A percentile compares a stretch with the other conserved stretches of the same genome.
phyloP scores from a whole-genome alignment of 2,888 invertebrate species.

The Cylindroiulus punctatus region DNA sequence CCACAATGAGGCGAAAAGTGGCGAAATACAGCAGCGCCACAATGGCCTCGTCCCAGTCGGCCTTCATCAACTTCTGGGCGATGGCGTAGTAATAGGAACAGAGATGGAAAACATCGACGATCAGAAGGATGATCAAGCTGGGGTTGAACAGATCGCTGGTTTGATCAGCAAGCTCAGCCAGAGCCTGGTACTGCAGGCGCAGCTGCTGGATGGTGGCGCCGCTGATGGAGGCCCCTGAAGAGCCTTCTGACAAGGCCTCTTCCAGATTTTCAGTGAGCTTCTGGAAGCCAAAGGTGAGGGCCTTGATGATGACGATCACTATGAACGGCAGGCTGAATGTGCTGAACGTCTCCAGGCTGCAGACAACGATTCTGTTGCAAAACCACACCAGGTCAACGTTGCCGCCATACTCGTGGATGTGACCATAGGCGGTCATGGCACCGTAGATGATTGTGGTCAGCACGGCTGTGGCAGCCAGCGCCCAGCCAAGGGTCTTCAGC shows the following conservation, averaged over 20 bases:
- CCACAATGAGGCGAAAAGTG: not conserved
- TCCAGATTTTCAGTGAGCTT: not conserved
- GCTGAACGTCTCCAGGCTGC: not conserved
- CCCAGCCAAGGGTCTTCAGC: not conserved
- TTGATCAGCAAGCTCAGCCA: constrained; percentile 11
- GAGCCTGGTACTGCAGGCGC: not conserved
- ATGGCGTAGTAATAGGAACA: constrained; percentile 27
- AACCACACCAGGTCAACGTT: not conserved
- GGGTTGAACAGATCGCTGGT: constrained; percentile 29
- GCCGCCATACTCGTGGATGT: not conserved
- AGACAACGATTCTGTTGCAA: not conserved
- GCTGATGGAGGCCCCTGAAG: not conserved
- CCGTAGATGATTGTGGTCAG: not conserved
- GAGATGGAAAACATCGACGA: not conserved
- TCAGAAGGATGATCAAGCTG: not conserved
- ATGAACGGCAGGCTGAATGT: not conserved
- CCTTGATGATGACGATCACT: not conserved
- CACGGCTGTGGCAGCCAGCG: not conserved
- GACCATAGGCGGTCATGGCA: not conserved
- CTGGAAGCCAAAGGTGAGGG: not conserved
- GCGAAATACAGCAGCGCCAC: not conserved
- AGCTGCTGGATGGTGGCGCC: not conserved
- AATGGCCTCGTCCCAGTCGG: not conserved
- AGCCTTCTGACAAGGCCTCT: not conserved
- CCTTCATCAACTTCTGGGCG: constrained; percentile 14